A percentile compares a stretch with the other conserved stretches of the same genome.
phyloP scores from a whole-genome alignment of 2,113 vertebrate genomes.

The Elgaria multicarinata region DNA sequence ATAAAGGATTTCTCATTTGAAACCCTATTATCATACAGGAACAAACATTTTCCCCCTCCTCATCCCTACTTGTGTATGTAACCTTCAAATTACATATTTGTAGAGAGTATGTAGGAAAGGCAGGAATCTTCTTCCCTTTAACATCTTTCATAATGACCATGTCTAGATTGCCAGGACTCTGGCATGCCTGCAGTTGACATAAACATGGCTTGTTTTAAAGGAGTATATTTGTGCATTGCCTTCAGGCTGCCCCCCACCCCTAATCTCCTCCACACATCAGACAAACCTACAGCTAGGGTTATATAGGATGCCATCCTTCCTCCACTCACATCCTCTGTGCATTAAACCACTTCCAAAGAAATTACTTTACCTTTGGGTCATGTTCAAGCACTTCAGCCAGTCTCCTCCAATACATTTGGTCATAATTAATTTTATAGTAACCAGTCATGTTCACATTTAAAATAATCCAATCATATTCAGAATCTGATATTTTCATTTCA shows the following conservation, averaged over 20 bases:
- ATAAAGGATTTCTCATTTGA: too few species aligned
- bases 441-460: conserved; percentile 81
- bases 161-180: not conserved
- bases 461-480: conserved; percentile 79
- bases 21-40: too few species aligned
- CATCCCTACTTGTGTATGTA: too few species aligned
- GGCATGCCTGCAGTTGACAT: not conserved
- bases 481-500: conserved; percentile 76
- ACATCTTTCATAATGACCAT: not conserved
- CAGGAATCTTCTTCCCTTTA: not conserved
- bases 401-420: conserved; percentile 75
- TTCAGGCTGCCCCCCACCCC: not conserved
- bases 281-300: not conserved
- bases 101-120: not conserved
- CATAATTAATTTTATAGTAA: conserved; percentile 83
- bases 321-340: not conserved
- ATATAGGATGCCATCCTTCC: not conserved
- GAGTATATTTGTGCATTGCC: not conserved
- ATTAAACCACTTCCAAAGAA: not conserved
- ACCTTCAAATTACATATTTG: not conserved
- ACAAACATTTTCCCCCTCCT: too few species aligned
- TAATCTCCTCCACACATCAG: not conserved
- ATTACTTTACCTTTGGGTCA: conserved; percentile 76
- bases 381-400: conserved; percentile 75
- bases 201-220: not conserved